Conservation (phyloP, 2,797 vertebrate species). For the Diceros bicornis region DNA sequence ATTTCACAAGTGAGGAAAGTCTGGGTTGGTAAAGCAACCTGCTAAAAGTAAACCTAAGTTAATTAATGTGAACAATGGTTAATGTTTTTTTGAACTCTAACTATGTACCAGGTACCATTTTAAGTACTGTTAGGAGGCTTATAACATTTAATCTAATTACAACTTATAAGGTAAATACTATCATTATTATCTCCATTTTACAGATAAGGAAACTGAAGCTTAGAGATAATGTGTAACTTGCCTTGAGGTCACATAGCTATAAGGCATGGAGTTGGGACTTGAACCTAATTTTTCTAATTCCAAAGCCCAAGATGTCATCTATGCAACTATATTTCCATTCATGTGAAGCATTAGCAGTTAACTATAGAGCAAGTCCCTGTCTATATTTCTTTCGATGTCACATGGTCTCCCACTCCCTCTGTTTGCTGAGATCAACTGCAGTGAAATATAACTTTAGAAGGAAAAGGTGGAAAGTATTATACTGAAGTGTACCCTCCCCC, state of each 20-base stretch:
- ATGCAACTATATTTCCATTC: background rate
- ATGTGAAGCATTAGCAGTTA: background rate
- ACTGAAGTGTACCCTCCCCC: background rate
- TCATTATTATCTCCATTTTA: background rate
- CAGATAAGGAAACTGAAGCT: slow-evolving; percentile 38
- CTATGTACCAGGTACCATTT: background rate
- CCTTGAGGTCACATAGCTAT: background rate
- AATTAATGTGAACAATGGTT: background rate
- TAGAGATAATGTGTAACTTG: background rate
- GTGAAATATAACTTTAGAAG: background rate
- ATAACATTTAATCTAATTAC: background rate
- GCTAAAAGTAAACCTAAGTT: background rate
- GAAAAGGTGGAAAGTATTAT: background rate
- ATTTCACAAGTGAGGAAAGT: background rate
- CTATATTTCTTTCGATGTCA: background rate
- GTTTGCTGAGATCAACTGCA: background rate
- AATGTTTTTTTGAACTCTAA: background rate
- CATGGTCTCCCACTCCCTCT: background rate
- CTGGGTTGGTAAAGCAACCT: background rate
- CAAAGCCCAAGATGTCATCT: background rate
- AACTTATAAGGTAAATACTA: background rate
- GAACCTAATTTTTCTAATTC: background rate
- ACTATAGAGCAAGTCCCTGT: background rate
- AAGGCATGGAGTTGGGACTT: background rate
- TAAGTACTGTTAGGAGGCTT: background rate